Evolutionary conservation across 2,888 invertebrate species (phyloP).

Genomic region (Zygogramma bicolorata): DNA sequence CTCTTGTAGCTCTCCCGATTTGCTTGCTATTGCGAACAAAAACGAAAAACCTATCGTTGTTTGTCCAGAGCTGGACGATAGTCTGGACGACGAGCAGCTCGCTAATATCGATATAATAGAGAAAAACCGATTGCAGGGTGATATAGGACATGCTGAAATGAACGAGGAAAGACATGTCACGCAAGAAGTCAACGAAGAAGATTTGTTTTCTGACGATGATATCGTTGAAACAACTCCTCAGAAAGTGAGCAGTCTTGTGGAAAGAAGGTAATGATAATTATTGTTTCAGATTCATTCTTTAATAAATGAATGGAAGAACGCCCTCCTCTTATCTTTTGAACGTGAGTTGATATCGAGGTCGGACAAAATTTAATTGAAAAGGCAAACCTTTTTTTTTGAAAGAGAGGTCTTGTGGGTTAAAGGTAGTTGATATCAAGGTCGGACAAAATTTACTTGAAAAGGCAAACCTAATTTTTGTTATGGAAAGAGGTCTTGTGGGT

Average conservation of each 20-base stretch:
- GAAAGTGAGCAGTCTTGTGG: constrained; percentile 30
- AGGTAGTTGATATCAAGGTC: no score
- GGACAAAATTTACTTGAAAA: no score
- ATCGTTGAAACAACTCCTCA: constrained; percentile 59
- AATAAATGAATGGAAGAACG: no score
- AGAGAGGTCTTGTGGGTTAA: no score
- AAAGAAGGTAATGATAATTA: constrained; percentile 24
- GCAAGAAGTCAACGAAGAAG: constrained; percentile 30
- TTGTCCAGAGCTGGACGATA: constrained; percentile 35
- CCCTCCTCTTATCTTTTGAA: no score
- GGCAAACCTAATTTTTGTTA: no score
- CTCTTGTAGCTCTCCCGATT: not conserved
- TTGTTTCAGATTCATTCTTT: no score
- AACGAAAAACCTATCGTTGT: not conserved
- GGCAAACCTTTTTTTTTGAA: no score
- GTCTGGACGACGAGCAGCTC: constrained; percentile 28
- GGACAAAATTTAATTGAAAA: no score
- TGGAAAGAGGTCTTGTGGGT: no score
- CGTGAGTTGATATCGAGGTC: no score
- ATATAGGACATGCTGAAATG: not conserved
- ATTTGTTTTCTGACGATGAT: constrained; percentile 53
- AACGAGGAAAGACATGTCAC: not conserved
- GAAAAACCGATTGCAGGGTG: not conserved
- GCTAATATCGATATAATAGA: constrained; percentile 25
- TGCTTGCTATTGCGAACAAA: not conserved